phyloP scores from a whole-genome alignment of 2,113 vertebrate genomes.

The Sardina pilchardus region DNA sequence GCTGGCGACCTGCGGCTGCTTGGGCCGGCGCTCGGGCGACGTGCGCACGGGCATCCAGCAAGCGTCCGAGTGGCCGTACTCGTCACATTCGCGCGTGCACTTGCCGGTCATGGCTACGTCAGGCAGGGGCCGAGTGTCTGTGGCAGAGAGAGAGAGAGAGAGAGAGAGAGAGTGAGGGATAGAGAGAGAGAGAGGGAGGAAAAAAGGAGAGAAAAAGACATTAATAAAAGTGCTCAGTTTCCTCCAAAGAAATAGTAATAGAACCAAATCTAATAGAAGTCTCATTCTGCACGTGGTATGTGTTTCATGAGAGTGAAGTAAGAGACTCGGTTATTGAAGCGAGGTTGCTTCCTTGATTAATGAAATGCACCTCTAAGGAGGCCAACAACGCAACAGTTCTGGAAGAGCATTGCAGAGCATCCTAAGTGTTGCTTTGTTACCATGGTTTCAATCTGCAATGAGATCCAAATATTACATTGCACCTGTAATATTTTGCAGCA shows the following conservation, averaged over 20 bases:
- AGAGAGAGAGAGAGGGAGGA: slow-evolving; percentile 9
- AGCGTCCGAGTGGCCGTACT: slow-evolving; percentile 98
- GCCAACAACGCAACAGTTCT: slow-evolving; percentile 5
- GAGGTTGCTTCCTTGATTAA: slow-evolving; percentile 19
- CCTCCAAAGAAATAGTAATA: background rate
- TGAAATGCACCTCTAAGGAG: slow-evolving; percentile 41
- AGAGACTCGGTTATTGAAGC: background rate
- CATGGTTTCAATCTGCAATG: slow-evolving; percentile 44
- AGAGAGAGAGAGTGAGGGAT: slow-evolving; percentile 23
- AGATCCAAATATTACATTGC: slow-evolving; percentile 3
- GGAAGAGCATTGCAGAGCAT: background rate
- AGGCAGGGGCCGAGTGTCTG: slow-evolving; percentile 97
- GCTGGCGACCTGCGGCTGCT: slow-evolving; percentile 70
- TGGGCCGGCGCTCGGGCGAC: slow-evolving; percentile 90
- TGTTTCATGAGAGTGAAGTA: slow-evolving; percentile 52
- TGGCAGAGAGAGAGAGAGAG: slow-evolving; percentile 50
- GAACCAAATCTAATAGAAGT: slow-evolving; percentile 2
- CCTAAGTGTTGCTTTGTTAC: background rate
- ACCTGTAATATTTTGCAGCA: slow-evolving; percentile 26
- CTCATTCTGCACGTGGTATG: slow-evolving; percentile 57
- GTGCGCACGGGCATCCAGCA: slow-evolving; percentile 99
- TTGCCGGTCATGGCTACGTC: slow-evolving; percentile 99
- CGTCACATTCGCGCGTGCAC: slow-evolving; percentile 96
- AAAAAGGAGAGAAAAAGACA: background rate
- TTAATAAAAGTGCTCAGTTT: slow-evolving; percentile 47